phyloP scores from a whole-genome alignment of 2,888 invertebrate species.

The Gnatocerus cornutus region DNA sequence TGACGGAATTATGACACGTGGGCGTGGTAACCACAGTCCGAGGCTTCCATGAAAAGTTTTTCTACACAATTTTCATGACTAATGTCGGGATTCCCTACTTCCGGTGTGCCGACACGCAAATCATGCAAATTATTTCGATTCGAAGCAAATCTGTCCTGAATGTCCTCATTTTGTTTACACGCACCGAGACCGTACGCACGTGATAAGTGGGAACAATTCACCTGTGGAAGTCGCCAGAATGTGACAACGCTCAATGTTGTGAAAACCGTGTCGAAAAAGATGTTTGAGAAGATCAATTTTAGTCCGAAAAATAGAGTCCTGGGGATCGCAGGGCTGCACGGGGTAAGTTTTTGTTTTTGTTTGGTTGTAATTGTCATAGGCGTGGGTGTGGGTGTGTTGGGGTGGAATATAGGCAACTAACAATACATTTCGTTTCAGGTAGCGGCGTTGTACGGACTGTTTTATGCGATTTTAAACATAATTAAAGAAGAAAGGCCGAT shows the following conservation, averaged over 20 bases:
- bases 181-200: not conserved
- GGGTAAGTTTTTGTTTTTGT: slow-evolving; percentile 25
- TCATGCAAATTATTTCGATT: slow-evolving; percentile 23
- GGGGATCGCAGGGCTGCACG: slow-evolving; percentile 9
- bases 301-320: slow-evolving; percentile 15
- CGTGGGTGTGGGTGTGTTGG: not conserved
- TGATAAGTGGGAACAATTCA: slow-evolving; percentile 10
- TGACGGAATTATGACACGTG: too few relatives aligned
- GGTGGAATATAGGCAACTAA: slow-evolving; percentile 26
- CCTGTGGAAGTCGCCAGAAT: too few relatives aligned
- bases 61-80: not conserved
- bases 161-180: slow-evolving; percentile 3
- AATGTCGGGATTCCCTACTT: slow-evolving; percentile 13
- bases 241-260: not conserved
- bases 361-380: not conserved
- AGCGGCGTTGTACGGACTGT: not conserved
- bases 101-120: slow-evolving; percentile 23
- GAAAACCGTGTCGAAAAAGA: not conserved
- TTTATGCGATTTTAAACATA: slow-evolving; percentile 7
- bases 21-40: too few relatives aligned
- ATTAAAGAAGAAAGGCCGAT: slow-evolving; percentile 16
- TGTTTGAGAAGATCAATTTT: slow-evolving; percentile 7
- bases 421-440: slow-evolving; percentile 3
- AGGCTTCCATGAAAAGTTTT: too few relatives aligned
- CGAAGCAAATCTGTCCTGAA: not conserved